Evolutionary conservation across 1,140 invertebrate species (phyloP), one percentile per base, ranked within the genome.

Genomic region (Pteromalus puparum): DNA sequence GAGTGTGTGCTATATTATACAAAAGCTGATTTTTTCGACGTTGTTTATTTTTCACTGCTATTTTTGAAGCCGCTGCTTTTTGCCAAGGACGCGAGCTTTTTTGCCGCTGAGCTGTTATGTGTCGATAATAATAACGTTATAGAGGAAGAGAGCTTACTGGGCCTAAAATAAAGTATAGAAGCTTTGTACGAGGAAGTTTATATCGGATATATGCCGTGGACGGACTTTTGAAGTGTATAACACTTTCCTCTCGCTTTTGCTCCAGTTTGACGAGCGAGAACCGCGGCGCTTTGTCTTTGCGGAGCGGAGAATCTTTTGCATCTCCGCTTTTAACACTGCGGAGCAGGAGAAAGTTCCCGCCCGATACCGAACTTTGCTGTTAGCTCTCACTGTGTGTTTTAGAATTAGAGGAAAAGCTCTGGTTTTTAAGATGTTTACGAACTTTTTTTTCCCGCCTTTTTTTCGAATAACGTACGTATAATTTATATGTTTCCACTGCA

Each of bases 311-410:
- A 74, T 74, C 73, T 74, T 74, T 74, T 42, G 73, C 73, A 34
- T 74, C 34, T n/a, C 28, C 5, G 67, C 67, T 70, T n/a, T 28
- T 30, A 70, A 28, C 67, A n/a, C n/a, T n/a, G 28, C 38, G 34
- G 68, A 1, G 24, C 28, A 5, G 30, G 73, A 9, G 73, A 74
- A 74, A 74, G 21, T 38, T 74, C 18, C 15, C 12, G 38, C 10
- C 15, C 53, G 53, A 61, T 42, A 34, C 3, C 73, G 73, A 74
- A 74, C 73, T 74, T 74, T 74, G 34, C 30, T 30, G 67, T 30
- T 70, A 70, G 28, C 24, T 12, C 28, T 53, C 42, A 46, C 42
- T 46, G 13, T 15, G 13, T 48, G 15, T 15, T 48, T 48, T 18
- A n/a, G 53, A 61, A 61, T 61, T 61, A 61, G 53, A 18, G 53